Evolutionary conservation across 2,888 invertebrate species (phyloP).

Genomic region (Xanthia icteritia): DNA sequence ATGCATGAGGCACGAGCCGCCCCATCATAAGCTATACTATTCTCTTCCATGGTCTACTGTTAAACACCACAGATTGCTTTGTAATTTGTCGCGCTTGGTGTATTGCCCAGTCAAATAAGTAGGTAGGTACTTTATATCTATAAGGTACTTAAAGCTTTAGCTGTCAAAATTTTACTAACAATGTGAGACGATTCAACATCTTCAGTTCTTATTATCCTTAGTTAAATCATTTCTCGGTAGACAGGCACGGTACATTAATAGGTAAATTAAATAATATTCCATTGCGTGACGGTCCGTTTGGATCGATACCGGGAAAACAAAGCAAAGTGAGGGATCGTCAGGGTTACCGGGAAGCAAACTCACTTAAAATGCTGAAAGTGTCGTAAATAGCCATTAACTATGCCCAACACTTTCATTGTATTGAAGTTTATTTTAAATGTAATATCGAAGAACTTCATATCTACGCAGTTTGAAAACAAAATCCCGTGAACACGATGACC

Average conservation of each 20-base stretch:
- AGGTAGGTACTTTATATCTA: neutral
- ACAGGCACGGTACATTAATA: neutral
- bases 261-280: constrained; percentile 18
- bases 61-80: neutral
- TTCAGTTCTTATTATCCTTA: neutral
- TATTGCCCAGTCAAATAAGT: neutral
- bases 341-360: constrained; percentile 76
- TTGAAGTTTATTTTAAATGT: too few species aligned
- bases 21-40: neutral
- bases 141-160: neutral
- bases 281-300: constrained; percentile 61
- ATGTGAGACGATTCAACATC: too few species aligned
- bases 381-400: constrained; percentile 5
- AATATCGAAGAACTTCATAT: too few species aligned
- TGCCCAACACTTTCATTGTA: neutral
- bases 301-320: constrained; percentile 72
- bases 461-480: too few species aligned
- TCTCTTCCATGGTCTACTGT: neutral
- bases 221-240: neutral
- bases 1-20: too few species aligned
- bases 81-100: neutral
- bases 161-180: neutral
- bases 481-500: too few species aligned
- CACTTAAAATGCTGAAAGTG: constrained; percentile 14
- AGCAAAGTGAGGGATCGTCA: constrained; percentile 72